A percentile compares a stretch with the other conserved stretches of the same genome.
These are phyloP conservation scores for Oxyruncus cristatus DNA, from an alignment of 2,113 vertebrate species.

Conservation along the genomic window DNA sequence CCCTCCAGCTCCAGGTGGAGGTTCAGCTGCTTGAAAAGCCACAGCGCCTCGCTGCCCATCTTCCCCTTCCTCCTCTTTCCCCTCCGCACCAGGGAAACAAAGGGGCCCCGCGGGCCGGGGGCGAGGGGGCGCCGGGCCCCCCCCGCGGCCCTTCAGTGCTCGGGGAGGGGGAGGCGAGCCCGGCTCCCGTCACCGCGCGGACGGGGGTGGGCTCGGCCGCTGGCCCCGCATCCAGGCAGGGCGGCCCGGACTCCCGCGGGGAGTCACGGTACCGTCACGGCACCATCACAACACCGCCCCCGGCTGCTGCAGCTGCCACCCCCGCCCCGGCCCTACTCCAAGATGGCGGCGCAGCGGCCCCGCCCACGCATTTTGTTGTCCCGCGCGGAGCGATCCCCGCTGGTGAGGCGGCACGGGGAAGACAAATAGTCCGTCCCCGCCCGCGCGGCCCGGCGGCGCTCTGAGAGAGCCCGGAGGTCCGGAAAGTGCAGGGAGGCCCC, in stretches of 20 bases:
- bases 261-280: not conserved
- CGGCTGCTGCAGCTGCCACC: not conserved
- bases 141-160: not conserved
- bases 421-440: accelerated
- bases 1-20: constrained; percentile 86
- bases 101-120: not conserved
- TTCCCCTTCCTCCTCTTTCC: constrained; percentile 60
- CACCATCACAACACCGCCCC: not conserved
- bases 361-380: constrained; percentile 33
- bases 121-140: not conserved
- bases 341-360: constrained; percentile 42
- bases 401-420: accelerated
- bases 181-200: constrained; percentile 25
- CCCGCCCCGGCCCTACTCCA: not conserved
- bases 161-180: constrained; percentile 2
- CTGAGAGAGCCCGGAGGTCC: accelerated
- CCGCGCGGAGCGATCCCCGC: not conserved
- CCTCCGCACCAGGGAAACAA: not conserved
- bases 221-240: constrained; percentile 34
- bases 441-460: accelerated
- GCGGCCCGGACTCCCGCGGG: not conserved
- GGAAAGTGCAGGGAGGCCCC: accelerated
- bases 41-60: constrained; percentile 80
- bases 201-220: not conserved
- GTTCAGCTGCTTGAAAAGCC: constrained; percentile 88